A percentile compares a stretch with the other conserved stretches of the same genome.
phyloP scores from a whole-genome alignment of 2,113 vertebrate species.

The Rostratula benghalensis region DNA sequence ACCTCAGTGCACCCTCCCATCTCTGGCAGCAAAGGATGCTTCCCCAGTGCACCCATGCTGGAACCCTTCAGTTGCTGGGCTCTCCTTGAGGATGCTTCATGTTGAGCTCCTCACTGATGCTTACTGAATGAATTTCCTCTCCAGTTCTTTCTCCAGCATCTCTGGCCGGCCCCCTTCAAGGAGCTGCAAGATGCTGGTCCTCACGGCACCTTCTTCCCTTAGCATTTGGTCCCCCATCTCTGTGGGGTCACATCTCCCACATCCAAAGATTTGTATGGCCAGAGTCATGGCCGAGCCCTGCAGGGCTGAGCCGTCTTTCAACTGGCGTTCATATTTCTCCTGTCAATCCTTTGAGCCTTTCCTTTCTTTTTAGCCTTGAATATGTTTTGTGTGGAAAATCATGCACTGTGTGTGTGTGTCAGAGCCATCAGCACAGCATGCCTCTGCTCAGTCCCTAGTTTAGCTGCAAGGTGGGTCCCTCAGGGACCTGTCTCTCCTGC shows the following conservation, averaged over 20 bases:
- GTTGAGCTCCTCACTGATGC: neutral
- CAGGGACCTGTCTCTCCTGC: neutral
- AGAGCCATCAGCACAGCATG: neutral
- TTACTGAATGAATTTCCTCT: neutral
- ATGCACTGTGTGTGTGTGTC: rapidly evolving
- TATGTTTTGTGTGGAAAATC: neutral
- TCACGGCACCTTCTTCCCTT: neutral
- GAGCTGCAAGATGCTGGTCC: neutral
- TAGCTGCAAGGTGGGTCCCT: neutral
- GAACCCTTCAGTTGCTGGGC: neutral
- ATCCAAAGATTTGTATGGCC: neutral
- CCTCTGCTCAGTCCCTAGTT: neutral
- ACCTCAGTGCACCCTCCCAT: neutral
- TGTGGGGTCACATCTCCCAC: too few species aligned
- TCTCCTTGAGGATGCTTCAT: neutral
- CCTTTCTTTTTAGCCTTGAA: neutral
- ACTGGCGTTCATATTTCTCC: neutral
- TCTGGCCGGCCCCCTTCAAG: rapidly evolving
- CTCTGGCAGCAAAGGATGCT: neutral
- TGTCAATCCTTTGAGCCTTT: neutral
- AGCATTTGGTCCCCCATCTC: neutral
- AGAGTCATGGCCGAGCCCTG: neutral
- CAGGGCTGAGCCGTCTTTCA: neutral
- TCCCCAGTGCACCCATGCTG: neutral
- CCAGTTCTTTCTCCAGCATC: neutral